These are phyloP conservation scores for Muricea muricata DNA, from an alignment of 92 coral and sea anemone genomes.

Conservation along the genomic window DNA sequence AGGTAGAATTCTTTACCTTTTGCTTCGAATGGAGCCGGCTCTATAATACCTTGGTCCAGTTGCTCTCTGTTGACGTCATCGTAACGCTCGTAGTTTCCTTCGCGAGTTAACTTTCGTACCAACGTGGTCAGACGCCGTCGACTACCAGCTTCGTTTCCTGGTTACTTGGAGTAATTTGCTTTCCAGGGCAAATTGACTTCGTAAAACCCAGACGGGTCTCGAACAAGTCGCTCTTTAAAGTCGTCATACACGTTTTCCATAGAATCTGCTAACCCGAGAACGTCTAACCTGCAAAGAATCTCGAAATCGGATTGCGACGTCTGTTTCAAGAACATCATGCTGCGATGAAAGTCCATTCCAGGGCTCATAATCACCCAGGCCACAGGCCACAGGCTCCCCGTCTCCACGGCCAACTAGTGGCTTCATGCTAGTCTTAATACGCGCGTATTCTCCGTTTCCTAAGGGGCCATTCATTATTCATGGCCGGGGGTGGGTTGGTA, in stretches of 20 bases:
- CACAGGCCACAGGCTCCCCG: no score
- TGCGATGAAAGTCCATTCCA: no score
- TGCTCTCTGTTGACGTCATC: no score
- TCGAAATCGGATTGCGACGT: constrained; percentile 42
- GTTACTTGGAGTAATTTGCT: constrained; percentile 15
- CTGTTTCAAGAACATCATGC: neutral
- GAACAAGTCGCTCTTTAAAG: constrained; percentile 28
- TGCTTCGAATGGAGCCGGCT: no score
- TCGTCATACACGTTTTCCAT: constrained; percentile 36
- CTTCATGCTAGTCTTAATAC: no score
- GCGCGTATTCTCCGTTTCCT: no score
- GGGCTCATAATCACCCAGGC: no score
- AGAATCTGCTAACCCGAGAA: constrained; percentile 42
- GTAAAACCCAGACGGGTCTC: constrained; percentile 22
- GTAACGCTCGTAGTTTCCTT: neutral
- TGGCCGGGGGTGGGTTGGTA: no score
- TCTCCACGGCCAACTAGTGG: no score
- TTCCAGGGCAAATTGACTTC: constrained; percentile 35
- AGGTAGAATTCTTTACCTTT: no score
- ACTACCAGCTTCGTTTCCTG: constrained; percentile 25
- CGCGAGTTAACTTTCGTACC: constrained; percentile 36
- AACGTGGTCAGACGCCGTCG: constrained; percentile 18
- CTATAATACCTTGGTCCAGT: no score
- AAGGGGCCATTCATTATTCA: no score
- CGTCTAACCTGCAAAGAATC: constrained; percentile 25